A percentile compares a stretch with the other conserved stretches of the same genome.
Evolutionary conservation across 2,113 vertebrate species (phyloP).

Genomic region (Eolophus roseicapilla): DNA sequence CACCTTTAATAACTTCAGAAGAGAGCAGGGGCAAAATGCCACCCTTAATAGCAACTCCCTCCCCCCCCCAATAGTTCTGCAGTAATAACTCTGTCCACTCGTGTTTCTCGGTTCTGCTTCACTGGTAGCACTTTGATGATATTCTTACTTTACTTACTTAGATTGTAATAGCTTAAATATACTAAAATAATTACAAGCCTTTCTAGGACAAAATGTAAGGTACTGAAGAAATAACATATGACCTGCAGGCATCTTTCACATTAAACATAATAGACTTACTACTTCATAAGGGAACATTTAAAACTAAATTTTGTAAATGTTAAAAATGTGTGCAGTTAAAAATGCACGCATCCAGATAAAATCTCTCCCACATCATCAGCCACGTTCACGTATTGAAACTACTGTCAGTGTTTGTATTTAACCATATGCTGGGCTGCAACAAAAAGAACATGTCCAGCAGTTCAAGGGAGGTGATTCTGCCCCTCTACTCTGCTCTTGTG

Average conservation of each 20-base stretch:
- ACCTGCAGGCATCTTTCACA: not conserved
- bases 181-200: not conserved
- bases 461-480: not conserved
- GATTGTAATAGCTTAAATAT: not conserved
- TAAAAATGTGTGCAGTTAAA: not conserved
- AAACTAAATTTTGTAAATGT: not conserved
- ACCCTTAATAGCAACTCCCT: not conserved
- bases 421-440: not conserved
- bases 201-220: not conserved
- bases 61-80: not conserved
- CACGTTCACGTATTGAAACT: not conserved
- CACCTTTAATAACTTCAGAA: not conserved
- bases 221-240: not conserved
- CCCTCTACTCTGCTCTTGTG: not conserved
- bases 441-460: not conserved
- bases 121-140: not conserved
- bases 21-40: not conserved
- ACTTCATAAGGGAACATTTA: not conserved
- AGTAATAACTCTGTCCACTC: no score
- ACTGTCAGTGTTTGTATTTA: not conserved
- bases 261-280: not conserved
- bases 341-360: not conserved
- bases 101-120: not conserved
- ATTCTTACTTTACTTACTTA: not conserved
- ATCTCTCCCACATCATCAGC: not conserved